A percentile compares a stretch with the other conserved stretches of the same genome.
These are phyloP conservation scores for Sinonovacula constricta DNA, from an alignment of 1,140 invertebrate genomes.

Conservation along the genomic window DNA sequence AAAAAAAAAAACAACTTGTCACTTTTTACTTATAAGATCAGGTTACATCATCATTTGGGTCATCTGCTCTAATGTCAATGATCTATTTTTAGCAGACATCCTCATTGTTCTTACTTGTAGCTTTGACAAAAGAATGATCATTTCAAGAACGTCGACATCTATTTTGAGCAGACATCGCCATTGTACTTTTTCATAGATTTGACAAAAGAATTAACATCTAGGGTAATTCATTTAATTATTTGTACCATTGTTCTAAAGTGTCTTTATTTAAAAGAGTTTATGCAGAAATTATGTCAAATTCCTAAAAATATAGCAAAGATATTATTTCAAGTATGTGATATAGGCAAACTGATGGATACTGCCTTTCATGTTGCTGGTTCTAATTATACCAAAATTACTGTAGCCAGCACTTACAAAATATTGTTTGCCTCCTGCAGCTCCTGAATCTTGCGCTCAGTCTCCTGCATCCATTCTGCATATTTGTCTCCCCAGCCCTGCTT, in stretches of 20 bases:
- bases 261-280: neutral
- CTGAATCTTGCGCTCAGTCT: constrained; percentile 57
- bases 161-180: too few species aligned
- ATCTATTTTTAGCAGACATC: too few species aligned
- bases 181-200: too few species aligned
- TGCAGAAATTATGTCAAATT: neutral
- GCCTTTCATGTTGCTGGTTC: neutral
- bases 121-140: too few species aligned
- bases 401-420: constrained; percentile 56
- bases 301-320: neutral
- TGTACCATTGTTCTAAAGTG: neutral
- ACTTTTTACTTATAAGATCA: too few species aligned
- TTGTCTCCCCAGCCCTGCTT: constrained; percentile 58
- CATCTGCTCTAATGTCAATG: too few species aligned
- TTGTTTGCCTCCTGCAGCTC: constrained; percentile 58
- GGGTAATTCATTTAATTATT: neutral
- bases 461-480: constrained; percentile 62
- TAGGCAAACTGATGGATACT: neutral
- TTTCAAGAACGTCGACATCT: too few species aligned
- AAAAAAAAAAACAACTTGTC: too few species aligned
- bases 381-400: neutral
- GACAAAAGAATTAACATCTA: too few species aligned
- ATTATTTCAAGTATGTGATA: neutral
- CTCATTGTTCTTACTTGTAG: too few species aligned
- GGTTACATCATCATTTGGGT: too few species aligned